Evolutionary conservation across 35 echinoderm and acorn worm species (phyloP).

Genomic region (Ophiothrix spiculata): DNA sequence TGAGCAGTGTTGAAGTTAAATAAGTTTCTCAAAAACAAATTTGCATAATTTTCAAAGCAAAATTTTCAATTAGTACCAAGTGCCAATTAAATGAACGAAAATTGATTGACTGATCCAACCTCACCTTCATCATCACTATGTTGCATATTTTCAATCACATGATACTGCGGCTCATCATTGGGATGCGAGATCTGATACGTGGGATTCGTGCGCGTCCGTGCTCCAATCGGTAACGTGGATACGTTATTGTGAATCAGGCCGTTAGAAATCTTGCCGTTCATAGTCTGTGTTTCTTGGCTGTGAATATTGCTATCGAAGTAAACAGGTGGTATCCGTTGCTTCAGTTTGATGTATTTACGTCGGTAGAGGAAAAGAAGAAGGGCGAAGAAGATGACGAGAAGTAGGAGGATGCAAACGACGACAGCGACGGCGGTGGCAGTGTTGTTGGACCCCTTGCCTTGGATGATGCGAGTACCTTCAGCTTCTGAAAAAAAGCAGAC

Average conservation of each 20-base stretch:
- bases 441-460: slow-evolving; percentile 1
- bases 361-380: slow-evolving; percentile 81
- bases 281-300: not conserved
- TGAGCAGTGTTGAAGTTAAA: too few relatives aligned
- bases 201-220: slow-evolving; percentile 65
- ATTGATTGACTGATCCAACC: too few relatives aligned
- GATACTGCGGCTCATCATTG: slow-evolving; percentile 86
- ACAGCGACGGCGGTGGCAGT: slow-evolving; percentile 45
- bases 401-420: slow-evolving; percentile 60
- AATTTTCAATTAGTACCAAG: too few relatives aligned
- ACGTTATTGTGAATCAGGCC: slow-evolving; percentile 27
- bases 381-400: slow-evolving; percentile 58
- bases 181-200: slow-evolving; percentile 95
- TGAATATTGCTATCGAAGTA: slow-evolving; percentile 48
- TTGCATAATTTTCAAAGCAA: too few relatives aligned
- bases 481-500: slow-evolving; percentile 18
- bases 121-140: slow-evolving; percentile 75
- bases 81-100: slow-evolving; percentile 28
- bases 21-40: too few relatives aligned
- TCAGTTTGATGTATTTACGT: slow-evolving; percentile 89
- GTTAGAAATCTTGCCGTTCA: slow-evolving; percentile 13
- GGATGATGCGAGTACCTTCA: not conserved
- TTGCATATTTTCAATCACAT: slow-evolving; percentile 88
- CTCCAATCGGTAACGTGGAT: slow-evolving; percentile 17
- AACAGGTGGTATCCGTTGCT: slow-evolving; percentile 63